phyloP scores from a whole-genome alignment of 2,113 vertebrate genomes.

The Psilopogon haemacephalus region DNA sequence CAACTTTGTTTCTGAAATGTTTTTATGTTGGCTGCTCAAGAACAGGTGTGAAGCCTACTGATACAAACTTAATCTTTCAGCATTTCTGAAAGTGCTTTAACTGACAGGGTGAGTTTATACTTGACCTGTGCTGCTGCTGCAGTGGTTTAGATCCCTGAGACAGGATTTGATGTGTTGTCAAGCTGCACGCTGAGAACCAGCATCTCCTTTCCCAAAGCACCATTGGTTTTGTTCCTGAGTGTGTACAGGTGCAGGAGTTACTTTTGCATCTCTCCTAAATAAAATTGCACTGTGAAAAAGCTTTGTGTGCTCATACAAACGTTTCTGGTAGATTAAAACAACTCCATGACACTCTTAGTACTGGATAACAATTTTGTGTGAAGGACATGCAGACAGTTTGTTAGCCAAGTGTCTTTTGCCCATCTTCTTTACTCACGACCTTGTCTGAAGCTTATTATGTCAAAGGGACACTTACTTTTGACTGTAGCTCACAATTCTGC shows the following conservation, averaged over 20 bases:
- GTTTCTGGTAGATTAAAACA: not conserved
- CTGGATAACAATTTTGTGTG: not conserved
- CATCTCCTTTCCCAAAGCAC: not conserved
- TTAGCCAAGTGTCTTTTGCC: not conserved
- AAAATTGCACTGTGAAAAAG: not conserved
- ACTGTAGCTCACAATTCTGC: not conserved
- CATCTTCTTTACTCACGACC: not conserved
- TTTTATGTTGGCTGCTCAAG: not conserved
- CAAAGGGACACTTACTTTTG: conserved; percentile 17
- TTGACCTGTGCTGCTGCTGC: not conserved
- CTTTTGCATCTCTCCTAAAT: not conserved
- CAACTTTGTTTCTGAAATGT: not conserved
- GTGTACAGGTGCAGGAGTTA: not conserved
- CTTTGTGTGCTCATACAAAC: not conserved
- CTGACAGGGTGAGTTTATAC: not conserved
- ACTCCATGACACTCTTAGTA: not conserved
- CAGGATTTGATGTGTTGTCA: not conserved
- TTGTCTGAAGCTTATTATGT: conserved; percentile 6
- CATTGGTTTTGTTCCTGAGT: not conserved
- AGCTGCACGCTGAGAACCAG: not conserved
- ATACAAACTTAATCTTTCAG: not conserved
- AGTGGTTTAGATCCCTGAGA: not conserved
- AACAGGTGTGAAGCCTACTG: not conserved
- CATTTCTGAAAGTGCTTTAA: not conserved
- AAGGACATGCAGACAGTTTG: not conserved